Percentiles rank a stretch among this genome's conserved stretches.
Conservation (phyloP, 2,797 vertebrate species). For the Hoplostethus mediterraneus region DNA sequence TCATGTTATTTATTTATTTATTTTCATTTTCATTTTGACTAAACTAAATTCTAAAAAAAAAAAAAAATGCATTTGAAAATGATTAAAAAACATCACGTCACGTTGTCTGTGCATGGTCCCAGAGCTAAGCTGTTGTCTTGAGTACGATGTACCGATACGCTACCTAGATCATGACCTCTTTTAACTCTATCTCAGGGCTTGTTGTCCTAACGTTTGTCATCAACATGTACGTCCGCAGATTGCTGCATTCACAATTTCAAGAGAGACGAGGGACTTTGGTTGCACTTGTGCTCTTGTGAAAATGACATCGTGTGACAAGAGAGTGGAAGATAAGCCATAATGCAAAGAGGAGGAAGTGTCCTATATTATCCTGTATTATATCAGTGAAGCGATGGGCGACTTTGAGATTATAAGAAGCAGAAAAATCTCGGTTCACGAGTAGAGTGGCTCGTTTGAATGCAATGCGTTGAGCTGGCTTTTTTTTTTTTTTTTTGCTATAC, state of each 20-base stretch:
- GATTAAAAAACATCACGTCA: slow-evolving; percentile 18
- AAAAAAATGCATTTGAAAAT: slow-evolving; percentile 28
- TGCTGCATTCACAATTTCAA: slow-evolving; percentile 62
- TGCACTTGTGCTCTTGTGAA: slow-evolving; percentile 19
- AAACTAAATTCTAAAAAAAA: neutral
- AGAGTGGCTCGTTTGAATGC: slow-evolving; percentile 9
- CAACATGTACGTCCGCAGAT: slow-evolving; percentile 49
- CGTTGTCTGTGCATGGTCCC: slow-evolving; percentile 65
- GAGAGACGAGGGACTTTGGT: slow-evolving; percentile 15
- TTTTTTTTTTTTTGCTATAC: slow-evolving; percentile 3
- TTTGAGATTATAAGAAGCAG: slow-evolving; percentile 1
- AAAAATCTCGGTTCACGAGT: neutral
- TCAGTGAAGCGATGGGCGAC: neutral
- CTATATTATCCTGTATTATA: neutral
- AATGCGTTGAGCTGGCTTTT: slow-evolving; percentile 6
- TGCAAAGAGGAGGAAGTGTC: slow-evolving; percentile 11
- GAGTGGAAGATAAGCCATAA: slow-evolving; percentile 74
- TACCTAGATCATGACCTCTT: slow-evolving; percentile 60
- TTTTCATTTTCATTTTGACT: neutral
- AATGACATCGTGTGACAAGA: slow-evolving; percentile 27
- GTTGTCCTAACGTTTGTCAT: slow-evolving; percentile 64
- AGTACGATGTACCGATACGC: slow-evolving; percentile 48
- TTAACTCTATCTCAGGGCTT: slow-evolving; percentile 78
- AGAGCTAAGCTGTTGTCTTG: slow-evolving; percentile 49
- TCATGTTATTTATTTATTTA: too few relatives aligned